Percentiles rank a stretch among this genome's conserved stretches.
These are phyloP conservation scores for Ecdyonurus torrentis DNA, from an alignment of 2,888 invertebrate genomes.

Conservation along the genomic window DNA sequence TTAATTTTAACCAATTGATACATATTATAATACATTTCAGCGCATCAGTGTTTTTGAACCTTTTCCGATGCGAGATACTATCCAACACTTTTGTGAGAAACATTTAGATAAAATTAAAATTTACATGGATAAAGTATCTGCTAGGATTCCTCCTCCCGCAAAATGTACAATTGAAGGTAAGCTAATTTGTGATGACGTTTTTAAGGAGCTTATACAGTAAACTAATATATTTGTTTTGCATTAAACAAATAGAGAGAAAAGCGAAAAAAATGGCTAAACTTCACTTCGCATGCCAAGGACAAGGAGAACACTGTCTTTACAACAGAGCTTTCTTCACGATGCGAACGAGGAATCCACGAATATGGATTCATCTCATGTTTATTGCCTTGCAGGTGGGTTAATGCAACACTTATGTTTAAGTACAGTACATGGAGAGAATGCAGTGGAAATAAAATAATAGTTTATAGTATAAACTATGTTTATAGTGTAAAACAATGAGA, in stretches of 20 bases:
- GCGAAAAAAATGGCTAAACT: slow-evolving; percentile 76
- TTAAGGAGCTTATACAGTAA: background rate
- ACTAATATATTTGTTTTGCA: background rate
- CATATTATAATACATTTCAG: slow-evolving; percentile 26
- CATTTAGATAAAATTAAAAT: slow-evolving; percentile 80
- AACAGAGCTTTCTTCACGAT: slow-evolving; percentile 59
- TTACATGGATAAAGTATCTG: slow-evolving; percentile 75
- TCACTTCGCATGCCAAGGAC: slow-evolving; percentile 76
- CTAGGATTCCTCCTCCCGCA: slow-evolving; percentile 74
- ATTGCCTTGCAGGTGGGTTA: slow-evolving; percentile 57
- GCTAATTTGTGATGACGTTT: slow-evolving; percentile 13
- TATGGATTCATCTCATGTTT: slow-evolving; percentile 95
- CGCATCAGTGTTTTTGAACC: slow-evolving; percentile 78
- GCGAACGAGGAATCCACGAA: slow-evolving; percentile 64
- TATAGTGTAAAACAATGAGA: too few species aligned
- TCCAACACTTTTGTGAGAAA: slow-evolving; percentile 92
- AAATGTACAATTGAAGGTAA: slow-evolving; percentile 87
- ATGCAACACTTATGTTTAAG: background rate
- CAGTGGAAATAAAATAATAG: too few species aligned
- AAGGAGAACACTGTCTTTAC: slow-evolving; percentile 74
- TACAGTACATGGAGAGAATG: slow-evolving; percentile 4
- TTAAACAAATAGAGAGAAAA: slow-evolving; percentile 38
- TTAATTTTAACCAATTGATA: too few species aligned
- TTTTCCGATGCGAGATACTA: slow-evolving; percentile 79
- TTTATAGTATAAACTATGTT: too few species aligned